Base-by-base conservation (phyloP, 2,797 vertebrate species). In the Sciaenops ocellatus region DNA sequence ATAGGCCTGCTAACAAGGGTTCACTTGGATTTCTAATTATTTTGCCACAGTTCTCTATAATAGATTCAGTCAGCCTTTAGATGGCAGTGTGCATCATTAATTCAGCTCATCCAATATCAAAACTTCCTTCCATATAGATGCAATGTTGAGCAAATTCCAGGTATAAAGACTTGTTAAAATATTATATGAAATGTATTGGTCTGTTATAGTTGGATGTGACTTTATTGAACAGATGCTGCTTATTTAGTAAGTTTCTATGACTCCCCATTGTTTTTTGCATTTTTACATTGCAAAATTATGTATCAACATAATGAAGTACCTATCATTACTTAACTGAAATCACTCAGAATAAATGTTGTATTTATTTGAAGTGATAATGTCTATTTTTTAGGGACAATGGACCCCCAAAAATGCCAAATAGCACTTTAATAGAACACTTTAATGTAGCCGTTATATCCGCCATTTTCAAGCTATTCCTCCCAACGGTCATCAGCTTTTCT, bases 71-170 rank as follows among this genome's bases (percentile, higher is more conserved):
- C 15, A 9, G 69, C 78, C 68, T 75, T 74, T 74, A 87, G 82
- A 65, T 80, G 73, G 84, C 80, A 73, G 60, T 85, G 59, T 76
- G 63, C 62, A 56, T 68, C 68, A 67, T 41, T 69, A 18, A 51
- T 78, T 77, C 13, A 79, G 34, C 28, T 66, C 55, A 41, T 34
- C 28, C 47, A 59, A 18, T 8, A 30, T 13, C 16, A 46, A 42
- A 68, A 50, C 0, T 3, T 59, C 17, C n/a, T 55, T 1, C 60
- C 0, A 51, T 6, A 60, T 4, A 52, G 10, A 26, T 16, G 26
- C 63, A 34, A 10, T 50, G 52, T 9, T 48, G 17, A 28, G 7
- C 4, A 46, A 41, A 55, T 54, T 7, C 8, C 12, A 77, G 47
- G 16, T 41, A 12, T 69, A 24, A 55, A 48, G 11, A n/a, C n/a